Evolutionary conservation across 2,797 vertebrate species (phyloP).

Genomic region (Poliocrania exsul): DNA sequence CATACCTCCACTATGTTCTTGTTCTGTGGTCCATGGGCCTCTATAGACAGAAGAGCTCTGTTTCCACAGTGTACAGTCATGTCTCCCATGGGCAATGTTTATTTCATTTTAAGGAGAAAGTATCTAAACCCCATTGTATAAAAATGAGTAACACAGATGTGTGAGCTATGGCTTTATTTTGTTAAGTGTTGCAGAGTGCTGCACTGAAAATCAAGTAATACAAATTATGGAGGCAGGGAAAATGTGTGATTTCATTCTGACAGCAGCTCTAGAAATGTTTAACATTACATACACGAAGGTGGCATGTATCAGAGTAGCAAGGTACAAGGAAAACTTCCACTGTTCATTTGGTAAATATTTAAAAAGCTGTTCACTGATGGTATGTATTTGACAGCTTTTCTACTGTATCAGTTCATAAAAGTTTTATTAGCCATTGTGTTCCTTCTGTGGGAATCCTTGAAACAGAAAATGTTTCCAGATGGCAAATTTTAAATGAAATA

Average conservation of each 20-base stretch:
- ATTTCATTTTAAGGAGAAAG: neutral
- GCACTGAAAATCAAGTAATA: neutral
- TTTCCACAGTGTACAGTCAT: neutral
- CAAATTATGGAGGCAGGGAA: neutral
- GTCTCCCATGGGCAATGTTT: neutral
- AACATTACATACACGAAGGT: neutral
- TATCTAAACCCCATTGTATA: neutral
- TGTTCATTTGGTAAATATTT: slow-evolving; percentile 68
- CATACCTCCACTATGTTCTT: neutral
- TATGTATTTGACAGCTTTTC: slow-evolving; percentile 53
- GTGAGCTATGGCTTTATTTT: neutral
- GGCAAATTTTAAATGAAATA: slow-evolving; percentile 48
- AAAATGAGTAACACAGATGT: neutral
- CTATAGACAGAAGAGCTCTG: neutral
- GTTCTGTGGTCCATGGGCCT: neutral
- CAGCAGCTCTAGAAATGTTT: neutral
- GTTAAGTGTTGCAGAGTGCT: neutral
- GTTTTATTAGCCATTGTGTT: slow-evolving; percentile 63
- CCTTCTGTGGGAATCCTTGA: slow-evolving; percentile 47
- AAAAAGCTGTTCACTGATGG: slow-evolving; percentile 29
- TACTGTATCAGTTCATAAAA: slow-evolving; percentile 55
- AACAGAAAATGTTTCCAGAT: slow-evolving; percentile 54
- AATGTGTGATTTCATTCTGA: neutral
- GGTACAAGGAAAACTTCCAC: slow-evolving; percentile 25
- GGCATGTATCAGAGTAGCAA: neutral